Evolutionary conservation across 2,888 invertebrate species (phyloP).

Genomic region (Rhamphomyia laevipes): DNA sequence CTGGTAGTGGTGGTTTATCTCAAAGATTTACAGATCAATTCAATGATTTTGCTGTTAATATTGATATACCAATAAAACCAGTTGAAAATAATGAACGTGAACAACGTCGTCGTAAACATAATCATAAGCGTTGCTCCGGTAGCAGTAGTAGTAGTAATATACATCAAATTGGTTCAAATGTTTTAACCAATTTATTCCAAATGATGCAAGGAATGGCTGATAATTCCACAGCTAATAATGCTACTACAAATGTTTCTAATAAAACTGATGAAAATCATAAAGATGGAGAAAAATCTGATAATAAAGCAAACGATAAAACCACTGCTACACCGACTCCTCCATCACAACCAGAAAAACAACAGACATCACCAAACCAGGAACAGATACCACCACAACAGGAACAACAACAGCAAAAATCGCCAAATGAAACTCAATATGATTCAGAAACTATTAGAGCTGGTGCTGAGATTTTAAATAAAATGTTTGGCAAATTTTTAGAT

Average conservation of each 20-base stretch:
- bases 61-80: background rate
- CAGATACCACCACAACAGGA: background rate
- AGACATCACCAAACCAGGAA: background rate
- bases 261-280: slow-evolving; percentile 12
- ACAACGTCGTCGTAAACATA: background rate
- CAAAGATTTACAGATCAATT: background rate
- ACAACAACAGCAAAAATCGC: background rate
- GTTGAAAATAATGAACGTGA: background rate
- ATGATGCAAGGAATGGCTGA: slow-evolving; percentile 29
- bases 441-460: slow-evolving; percentile 32
- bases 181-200: slow-evolving; percentile 22
- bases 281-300: slow-evolving; percentile 5
- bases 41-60: background rate
- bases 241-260: slow-evolving; percentile 2
- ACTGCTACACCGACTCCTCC: slow-evolving; percentile 1
- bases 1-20: background rate
- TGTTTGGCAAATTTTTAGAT: slow-evolving; percentile 34
- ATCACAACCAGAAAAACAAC: background rate
- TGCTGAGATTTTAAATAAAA: slow-evolving; percentile 32
- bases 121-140: background rate
- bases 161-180: slow-evolving; percentile 16
- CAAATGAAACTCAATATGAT: slow-evolving; percentile 12
- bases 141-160: background rate
- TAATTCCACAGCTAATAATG: slow-evolving; percentile 15
- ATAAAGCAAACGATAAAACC: slow-evolving; percentile 7